These are phyloP conservation scores for Limulus polyphemus DNA, from an alignment of 2,888 invertebrate species.

Conservation along the genomic window DNA sequence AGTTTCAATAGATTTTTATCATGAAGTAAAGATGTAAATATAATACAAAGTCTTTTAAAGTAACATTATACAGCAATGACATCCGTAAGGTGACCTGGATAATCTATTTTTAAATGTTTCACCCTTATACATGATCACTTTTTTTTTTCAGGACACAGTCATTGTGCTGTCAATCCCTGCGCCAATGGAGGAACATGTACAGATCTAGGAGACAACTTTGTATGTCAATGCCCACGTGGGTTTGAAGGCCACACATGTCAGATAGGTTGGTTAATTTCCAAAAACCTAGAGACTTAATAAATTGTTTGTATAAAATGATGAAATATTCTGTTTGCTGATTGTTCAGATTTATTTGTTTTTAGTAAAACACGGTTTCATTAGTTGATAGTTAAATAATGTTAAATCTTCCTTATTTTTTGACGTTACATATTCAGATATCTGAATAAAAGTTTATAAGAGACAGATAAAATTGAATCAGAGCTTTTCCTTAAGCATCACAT, in stretches of 20 bases:
- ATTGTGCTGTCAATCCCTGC: conserved; percentile 79
- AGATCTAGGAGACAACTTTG: conserved; percentile 76
- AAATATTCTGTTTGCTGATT: too few relatives aligned
- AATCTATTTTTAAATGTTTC: background rate
- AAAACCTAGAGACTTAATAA: background rate
- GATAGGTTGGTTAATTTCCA: conserved; percentile 36
- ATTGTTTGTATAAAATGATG: background rate
- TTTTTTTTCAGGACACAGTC: conserved; percentile 43
- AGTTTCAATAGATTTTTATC: too few relatives aligned
- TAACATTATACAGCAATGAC: background rate
- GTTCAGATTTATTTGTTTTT: too few relatives aligned
- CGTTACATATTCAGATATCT: too few relatives aligned
- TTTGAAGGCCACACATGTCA: conserved; percentile 65
- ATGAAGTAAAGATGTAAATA: too few relatives aligned
- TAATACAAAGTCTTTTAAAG: background rate
- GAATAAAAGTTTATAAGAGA: too few relatives aligned
- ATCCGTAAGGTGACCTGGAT: background rate
- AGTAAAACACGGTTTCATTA: too few relatives aligned
- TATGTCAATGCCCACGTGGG: conserved; percentile 76
- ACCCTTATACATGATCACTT: background rate
- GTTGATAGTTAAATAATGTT: too few relatives aligned
- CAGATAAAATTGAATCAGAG: too few relatives aligned
- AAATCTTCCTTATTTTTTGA: too few relatives aligned
- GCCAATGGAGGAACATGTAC: conserved; percentile 72
- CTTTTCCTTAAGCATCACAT: too few relatives aligned